Base-by-base conservation (phyloP, 1,140 invertebrate species). In the Agrypnia vestita region DNA sequence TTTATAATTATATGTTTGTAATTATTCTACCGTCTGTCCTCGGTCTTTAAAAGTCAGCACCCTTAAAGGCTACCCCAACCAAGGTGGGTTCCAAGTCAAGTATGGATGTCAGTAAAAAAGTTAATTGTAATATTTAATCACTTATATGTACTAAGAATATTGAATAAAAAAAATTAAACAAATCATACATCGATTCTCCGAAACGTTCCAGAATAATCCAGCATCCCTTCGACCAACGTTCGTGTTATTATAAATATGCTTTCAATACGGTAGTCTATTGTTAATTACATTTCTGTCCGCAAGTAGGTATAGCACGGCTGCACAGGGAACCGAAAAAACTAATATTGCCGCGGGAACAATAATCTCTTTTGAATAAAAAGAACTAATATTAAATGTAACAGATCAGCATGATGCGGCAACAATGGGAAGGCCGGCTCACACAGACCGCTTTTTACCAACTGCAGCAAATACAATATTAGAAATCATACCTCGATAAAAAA, bases 361-460 rank as follows among this genome's bases (percentile, higher is more conserved):
- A 80, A 83, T 83, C 82, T 83, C 82, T 83, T 83, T 83, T 83
- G 82, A 83, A 83, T 83, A 83, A 83, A 83, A 83, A 83, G 82
- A 83, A 83, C 82, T 79, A 83, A 83, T 83, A 83, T 83, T 79
- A 83, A 83, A 83, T 78, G 82, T 79, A 79, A 79, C 82, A 81
- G 79, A 83, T 83, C 82, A 83, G 55, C 82, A 64, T 83, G 82
- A 83, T 83, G 82, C 21, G 64, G 82, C 82, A 83, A 83, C 82
- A 83, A 83, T 81, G 82, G 21, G 69, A 69, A 49, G 35, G 72
- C 10, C 61, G 49, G 59, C 21, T 62, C 62, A 13, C 12, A 46
- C 46, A 49, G 67, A 11, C 62, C 61, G 47, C 21, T 56, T 62
- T 55, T 74, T 74, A 74, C 71, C 71, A 55, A 74, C 74, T 76